Evolutionary conservation across 2,888 invertebrate genomes (phyloP), one percentile per base, ranked within the genome.

Genomic region (Trilocha varians): DNA sequence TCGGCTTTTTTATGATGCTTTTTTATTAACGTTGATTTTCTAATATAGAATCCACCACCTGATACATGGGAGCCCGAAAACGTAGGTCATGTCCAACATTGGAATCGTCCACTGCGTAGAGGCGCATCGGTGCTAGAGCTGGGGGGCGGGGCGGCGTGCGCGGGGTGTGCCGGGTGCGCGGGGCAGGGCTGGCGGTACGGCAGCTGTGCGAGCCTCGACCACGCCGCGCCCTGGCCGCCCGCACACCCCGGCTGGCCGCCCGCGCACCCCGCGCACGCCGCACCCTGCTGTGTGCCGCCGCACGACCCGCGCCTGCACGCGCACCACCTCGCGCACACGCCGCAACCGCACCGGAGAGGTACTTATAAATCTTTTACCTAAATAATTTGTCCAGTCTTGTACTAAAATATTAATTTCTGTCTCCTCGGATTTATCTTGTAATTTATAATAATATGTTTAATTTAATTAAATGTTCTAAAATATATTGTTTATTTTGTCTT

Each of bases 151-250:
- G 48, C 53, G 1, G 45, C 40, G 47, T 76, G 57, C 57, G 62
- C 53, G 15, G 70, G 64, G 14, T 67, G 65, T 39, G 59, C 59
- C 6, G 64, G 63, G 44, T 65, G 62, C 40, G 59, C 64, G 11
- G 59, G 68, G 4, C 48, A 57, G 41, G 55, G 67, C 13, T 84
- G 83, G 83, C 71, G 84, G 2, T 84, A 84, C 52, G 84, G 85
- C 48, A 83, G 84, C 62, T 82, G 83, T 52, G 83, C 79, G 42
- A 75, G 69, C 45, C 70, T 85, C 32, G 84, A 84, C 46, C 78
- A 77, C 50, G 54, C 66, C 55, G 40, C 64, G 59, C 45, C 56
- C 64, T 16, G 71, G 63, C 60, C 75, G 59, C 58, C 45, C 34
- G 16, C 36, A 40, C 9, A 40, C 40, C 13, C 44, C 48, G 5